A percentile compares a stretch with the other conserved stretches of the same genome.
Conservation (phyloP, 2,888 invertebrate genomes). For the Trichopria drosophilae region DNA sequence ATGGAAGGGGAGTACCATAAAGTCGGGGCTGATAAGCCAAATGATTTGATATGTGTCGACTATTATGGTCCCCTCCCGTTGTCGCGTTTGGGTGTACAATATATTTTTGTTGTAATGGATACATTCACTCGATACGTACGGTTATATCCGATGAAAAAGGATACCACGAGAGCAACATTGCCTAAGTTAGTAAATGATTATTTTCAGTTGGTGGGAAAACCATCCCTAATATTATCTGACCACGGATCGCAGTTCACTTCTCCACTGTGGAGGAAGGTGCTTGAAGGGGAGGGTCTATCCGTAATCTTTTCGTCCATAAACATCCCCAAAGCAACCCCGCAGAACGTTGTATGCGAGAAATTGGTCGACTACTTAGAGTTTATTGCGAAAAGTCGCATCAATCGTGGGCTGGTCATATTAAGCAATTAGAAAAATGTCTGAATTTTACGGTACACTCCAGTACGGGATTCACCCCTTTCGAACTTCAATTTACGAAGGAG, state of each 20-base stretch:
- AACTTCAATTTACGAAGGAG: conserved; percentile 21
- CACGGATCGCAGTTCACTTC: conserved; percentile 35
- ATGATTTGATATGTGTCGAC: conserved; percentile 19
- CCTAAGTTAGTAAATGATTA: conserved; percentile 13
- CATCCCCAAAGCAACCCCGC: too few species aligned
- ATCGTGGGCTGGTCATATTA: too few species aligned
- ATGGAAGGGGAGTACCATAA: too few species aligned
- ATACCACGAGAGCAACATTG: conserved; percentile 29
- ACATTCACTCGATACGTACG: conserved; percentile 16
- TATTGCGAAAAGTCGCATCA: too few species aligned
- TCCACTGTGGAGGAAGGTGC: conserved; percentile 35
- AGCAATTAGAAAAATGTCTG: background rate
- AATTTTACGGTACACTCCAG: conserved; percentile 12
- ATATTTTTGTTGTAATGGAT: conserved; percentile 16
- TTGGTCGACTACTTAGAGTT: too few species aligned
- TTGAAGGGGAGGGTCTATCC: too few species aligned
- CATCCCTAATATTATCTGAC: conserved; percentile 26
- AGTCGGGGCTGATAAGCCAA: conserved; percentile 5
- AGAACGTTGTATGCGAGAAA: too few species aligned
- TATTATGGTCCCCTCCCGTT: conserved; percentile 24
- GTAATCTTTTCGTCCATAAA: too few species aligned
- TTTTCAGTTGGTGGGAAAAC: conserved; percentile 15
- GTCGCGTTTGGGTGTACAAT: conserved; percentile 9
- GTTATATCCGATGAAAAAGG: conserved; percentile 34
- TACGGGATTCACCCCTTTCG: conserved; percentile 11